These are phyloP conservation scores for Pseudonaja textilis DNA, from an alignment of 2,113 vertebrate species.

Conservation along the genomic window DNA sequence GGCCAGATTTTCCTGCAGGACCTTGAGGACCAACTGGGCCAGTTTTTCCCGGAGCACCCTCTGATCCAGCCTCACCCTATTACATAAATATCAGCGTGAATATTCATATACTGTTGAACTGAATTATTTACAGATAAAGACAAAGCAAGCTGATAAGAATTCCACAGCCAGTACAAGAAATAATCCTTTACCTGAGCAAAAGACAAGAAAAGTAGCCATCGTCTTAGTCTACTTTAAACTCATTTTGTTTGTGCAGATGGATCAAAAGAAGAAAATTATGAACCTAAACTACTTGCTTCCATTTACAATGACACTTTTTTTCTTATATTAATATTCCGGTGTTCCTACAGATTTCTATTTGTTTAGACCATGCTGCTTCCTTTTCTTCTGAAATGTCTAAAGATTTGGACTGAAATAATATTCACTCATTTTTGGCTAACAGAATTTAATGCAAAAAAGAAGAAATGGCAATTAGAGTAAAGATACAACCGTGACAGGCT, in stretches of 20 bases:
- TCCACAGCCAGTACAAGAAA: not conserved
- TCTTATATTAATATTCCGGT: not conserved
- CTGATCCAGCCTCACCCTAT: constrained; percentile 90
- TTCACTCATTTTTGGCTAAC: not conserved
- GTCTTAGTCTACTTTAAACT: not conserved
- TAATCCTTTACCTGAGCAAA: not conserved
- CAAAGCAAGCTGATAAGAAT: not conserved
- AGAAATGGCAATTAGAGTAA: not conserved
- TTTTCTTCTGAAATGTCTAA: not conserved
- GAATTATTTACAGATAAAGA: not conserved
- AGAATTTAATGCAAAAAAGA: not conserved
- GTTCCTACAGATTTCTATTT: not conserved
- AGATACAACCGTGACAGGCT: not conserved
- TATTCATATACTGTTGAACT: not conserved
- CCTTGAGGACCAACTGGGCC: constrained; percentile 95
- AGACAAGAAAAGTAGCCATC: not conserved
- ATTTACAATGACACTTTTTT: not conserved
- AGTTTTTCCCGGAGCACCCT: constrained; percentile 93
- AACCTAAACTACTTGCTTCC: not conserved
- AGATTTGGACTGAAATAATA: not conserved
- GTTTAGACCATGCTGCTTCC: not conserved
- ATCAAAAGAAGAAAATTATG: not conserved
- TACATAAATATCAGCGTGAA: constrained; percentile 14
- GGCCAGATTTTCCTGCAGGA: constrained; percentile 89
- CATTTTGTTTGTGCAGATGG: not conserved